Evolutionary conservation across 2,797 vertebrate species (phyloP), one percentile per base, ranked within the genome.

Genomic region (Phylloscopus collybita): DNA sequence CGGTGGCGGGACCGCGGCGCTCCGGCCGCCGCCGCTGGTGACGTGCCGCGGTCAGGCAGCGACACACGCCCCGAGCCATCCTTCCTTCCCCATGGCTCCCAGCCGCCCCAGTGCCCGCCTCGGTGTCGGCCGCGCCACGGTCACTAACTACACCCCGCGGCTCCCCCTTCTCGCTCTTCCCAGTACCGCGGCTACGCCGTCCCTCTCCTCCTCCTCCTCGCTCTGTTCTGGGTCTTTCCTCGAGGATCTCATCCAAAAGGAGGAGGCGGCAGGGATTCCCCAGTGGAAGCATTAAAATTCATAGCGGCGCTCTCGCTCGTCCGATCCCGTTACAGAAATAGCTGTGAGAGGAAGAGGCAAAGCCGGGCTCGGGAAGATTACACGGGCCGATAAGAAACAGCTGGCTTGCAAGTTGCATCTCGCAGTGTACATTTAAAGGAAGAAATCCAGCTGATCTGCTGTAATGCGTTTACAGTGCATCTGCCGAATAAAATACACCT

Each of bases 181-280:
- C 84, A 1, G 1, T 15, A 61, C 69, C 69, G 85, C 78, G 40
- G 45, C 66, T 64, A 25, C 47, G 45, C 74, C 59, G 47, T 13
- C 85, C 62, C 61, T 22, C 40, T 42, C 71, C 32, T 26, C 36
- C 32, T 19, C 72, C 42, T 60, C 38, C 18, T 67, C 40, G 40
- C 70, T 19, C 88, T 4, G 42, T 88, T 72, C 84, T 78, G 74
- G 57, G 73, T 92, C 93, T 86, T 94, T 96, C 96, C 95, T 95
- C 30, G n/a, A 80, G 86, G 69, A 70, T 85, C 66, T 80, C 94
- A 86, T 83, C 75, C 92, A 69, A 82, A 88, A 82, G 56, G 94
- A 62, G 88, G 83, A 88, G 87, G 92, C 72, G 93, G 91, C 62
- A 87, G 96, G 96, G 97, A 96, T 97, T 97, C 92, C 96, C 95